Percentiles rank a stretch among this genome's conserved stretches.
These are phyloP conservation scores for Ennomos fuscantarius DNA, from an alignment of 2,888 invertebrate species.

Conservation along the genomic window DNA sequence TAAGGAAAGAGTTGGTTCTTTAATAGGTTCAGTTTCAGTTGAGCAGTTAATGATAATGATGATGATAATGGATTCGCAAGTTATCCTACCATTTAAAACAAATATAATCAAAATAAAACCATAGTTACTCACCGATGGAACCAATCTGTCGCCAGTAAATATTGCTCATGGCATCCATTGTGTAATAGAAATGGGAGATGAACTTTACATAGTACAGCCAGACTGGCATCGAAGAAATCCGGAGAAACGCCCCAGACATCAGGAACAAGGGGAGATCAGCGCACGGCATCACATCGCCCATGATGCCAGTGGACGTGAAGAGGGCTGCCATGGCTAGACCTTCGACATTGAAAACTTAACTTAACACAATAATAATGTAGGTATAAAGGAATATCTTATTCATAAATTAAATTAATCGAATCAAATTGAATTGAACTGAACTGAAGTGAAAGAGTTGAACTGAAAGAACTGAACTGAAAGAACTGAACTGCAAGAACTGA, in stretches of 20 bases:
- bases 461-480: too few species aligned
- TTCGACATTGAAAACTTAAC: constrained; percentile 26
- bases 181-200: constrained; percentile 81
- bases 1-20: too few species aligned
- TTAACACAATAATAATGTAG: too few species aligned
- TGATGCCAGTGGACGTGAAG: constrained; percentile 71
- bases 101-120: too few species aligned
- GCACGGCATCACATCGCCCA: constrained; percentile 78
- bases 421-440: too few species aligned
- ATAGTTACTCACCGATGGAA: constrained; percentile 65
- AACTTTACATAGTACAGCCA: constrained; percentile 76
- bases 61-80: too few species aligned
- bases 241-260: constrained; percentile 78
- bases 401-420: too few species aligned
- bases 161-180: constrained; percentile 81
- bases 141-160: constrained; percentile 80
- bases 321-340: constrained; percentile 80
- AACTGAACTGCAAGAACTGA: too few species aligned
- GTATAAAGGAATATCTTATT: too few species aligned
- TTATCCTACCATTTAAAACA: too few species aligned
- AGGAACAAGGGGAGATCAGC: constrained; percentile 74
- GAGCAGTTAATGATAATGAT: too few species aligned
- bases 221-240: constrained; percentile 69
- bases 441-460: too few species aligned
- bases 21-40: not conserved